These are phyloP conservation scores for Channa striata DNA, from an alignment of 2,797 vertebrate genomes.

Conservation along the genomic window DNA sequence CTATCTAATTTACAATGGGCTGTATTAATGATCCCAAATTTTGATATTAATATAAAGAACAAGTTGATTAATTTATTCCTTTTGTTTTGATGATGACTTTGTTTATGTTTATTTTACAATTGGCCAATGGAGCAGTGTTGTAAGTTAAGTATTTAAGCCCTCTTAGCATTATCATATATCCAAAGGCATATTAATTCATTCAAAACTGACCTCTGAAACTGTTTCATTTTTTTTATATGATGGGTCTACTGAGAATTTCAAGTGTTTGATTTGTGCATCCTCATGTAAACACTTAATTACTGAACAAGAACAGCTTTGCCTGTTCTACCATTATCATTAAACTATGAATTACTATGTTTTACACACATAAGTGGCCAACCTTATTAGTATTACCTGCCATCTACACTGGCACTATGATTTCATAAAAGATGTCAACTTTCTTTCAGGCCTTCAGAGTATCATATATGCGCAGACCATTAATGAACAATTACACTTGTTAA, in stretches of 20 bases:
- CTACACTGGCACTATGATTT: constrained; percentile 61
- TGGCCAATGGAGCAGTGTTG: constrained; percentile 88
- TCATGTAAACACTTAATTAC: constrained; percentile 55
- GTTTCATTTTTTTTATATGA: constrained; percentile 16
- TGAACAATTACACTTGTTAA: constrained; percentile 86
- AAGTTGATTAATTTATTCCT: constrained; percentile 89
- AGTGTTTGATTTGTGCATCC: constrained; percentile 63
- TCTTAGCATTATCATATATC: constrained; percentile 92
- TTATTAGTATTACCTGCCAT: constrained; percentile 73
- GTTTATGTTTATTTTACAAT: constrained; percentile 72
- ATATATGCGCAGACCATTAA: constrained; percentile 64
- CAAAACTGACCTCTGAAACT: constrained; percentile 71
- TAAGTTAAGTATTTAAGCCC: constrained; percentile 94
- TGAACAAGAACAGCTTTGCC: constrained; percentile 39
- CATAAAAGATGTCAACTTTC: constrained; percentile 47
- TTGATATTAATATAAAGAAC: constrained; percentile 91
- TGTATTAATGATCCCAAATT: constrained; percentile 82
- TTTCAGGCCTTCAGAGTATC: constrained; percentile 54
- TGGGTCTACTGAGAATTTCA: constrained; percentile 74
- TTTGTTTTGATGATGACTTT: constrained; percentile 73
- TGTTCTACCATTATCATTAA: constrained; percentile 46
- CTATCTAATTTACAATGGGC: constrained; percentile 81
- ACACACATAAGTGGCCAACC: constrained; percentile 40
- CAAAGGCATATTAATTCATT: constrained; percentile 66
- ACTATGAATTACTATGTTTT: constrained; percentile 29